Evolutionary conservation across 2,113 vertebrate genomes (phyloP), one percentile per base, ranked within the genome.

Genomic region (Phaethon lepturus): DNA sequence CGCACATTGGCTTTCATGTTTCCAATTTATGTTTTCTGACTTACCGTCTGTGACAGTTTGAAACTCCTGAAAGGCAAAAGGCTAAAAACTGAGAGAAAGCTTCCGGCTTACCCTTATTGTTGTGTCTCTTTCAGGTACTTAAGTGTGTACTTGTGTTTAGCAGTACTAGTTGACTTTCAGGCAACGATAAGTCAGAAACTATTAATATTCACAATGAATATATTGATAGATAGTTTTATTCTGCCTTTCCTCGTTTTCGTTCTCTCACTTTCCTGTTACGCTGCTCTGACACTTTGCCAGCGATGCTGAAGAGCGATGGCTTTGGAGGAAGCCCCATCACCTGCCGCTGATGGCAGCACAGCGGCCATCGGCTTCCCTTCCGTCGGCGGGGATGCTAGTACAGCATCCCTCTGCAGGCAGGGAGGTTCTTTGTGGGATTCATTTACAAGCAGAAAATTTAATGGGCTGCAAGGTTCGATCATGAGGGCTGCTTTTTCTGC

Each of bases 371-470:
- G 73, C 95, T 97, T 95, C 93, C 76, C 75, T 92, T 97, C 97
- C 90, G 79, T 94, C 78, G 74, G 85, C 28, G n/a, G 66, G 28
- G 45, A 74, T 47, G 79, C 73, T 59, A 26, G 90, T 64, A 90
- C 95, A 69, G 52, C 97, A 94, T 95, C 94, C 97, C 96, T 96
- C 97, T 95, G 58, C 16, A 64, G 90, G 94, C 96, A 95, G 94
- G 90, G 82, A 86, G 81, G 90, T 96, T 95, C 91, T 98, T 96
- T 97, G 88, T 90, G 97, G 98, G 97, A 98, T 98, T 98, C 97
- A 96, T 98, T 98, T 92, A 86, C 56, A 96, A 94, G 84, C 85
- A 94, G 96, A 98, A 98, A 98, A 97, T 97, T 78, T 98, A 98
- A 97, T 96, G 95, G 96, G 92, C 97, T 97, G 88, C 93, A 97